Base-by-base conservation (phyloP, 53 echinoderm and acorn worm species). In the Zoroaster sp. region DNA sequence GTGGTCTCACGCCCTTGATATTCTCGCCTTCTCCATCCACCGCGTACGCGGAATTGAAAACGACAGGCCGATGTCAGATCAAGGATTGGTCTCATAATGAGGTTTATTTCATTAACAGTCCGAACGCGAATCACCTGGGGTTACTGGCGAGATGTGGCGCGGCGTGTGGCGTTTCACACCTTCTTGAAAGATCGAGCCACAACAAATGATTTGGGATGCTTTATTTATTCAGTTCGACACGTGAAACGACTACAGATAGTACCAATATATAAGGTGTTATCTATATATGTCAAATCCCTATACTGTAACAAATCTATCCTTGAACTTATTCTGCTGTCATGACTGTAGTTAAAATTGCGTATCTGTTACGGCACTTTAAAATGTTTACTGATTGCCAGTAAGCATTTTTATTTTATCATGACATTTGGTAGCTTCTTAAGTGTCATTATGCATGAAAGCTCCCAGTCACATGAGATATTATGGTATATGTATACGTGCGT, bases 41-140 rank as follows among this genome's bases (percentile, higher is more conserved):
- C n/a, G n/a, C n/a, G n/a, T n/a, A n/a, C n/a, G n/a, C n/a, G 54
- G 31, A 59, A 28, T 25, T 21, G 63, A 59, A n/a, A 4, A 5
- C 35, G 76, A 46, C 66, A 81, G 81, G 81, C 81, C 44, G 81
- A 43, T 66, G 81, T 66, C 67, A 81, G 81, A 66, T 66, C 81
- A 54, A 36, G 81, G 42, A 55, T 80, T 40, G 63, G 44, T 23
- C 40, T 34, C 43, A 40, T 81, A 81, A 81, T 66, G 43, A 66
- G 81, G 42, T 66, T 81, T 25, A 81, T 81, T 81, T 81, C 81
- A 81, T 81, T 81, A n/a, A 81, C 42, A 40, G 67, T 12, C 66
- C 28, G 67, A 15, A 40, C 31, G 66, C 81, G 20, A 33, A 42
- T 81, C 81, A 66, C 5, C 81, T 39, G 67, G 45, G 67, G 67